phyloP scores from a whole-genome alignment of 2,888 invertebrate genomes.

The Clistopyga incitator region DNA sequence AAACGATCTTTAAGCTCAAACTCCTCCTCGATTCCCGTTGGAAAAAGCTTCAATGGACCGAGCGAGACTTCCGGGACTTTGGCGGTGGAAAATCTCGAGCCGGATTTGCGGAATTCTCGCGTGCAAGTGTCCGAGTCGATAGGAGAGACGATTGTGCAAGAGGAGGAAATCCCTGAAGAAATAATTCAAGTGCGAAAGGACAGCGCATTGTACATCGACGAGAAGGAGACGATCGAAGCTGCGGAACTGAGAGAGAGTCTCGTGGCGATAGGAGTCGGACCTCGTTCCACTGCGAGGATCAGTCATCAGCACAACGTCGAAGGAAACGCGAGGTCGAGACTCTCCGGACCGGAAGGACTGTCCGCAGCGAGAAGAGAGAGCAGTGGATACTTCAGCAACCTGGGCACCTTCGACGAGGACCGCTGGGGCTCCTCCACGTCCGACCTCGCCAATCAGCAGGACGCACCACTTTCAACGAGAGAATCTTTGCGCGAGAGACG shows the following conservation, averaged over 20 bases:
- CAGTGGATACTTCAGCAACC: slow-evolving; percentile 79
- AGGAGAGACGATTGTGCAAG: background rate
- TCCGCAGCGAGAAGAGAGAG: slow-evolving; percentile 76
- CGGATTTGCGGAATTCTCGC: slow-evolving; percentile 14
- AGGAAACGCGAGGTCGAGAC: slow-evolving; percentile 4
- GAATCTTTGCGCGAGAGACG: slow-evolving; percentile 69
- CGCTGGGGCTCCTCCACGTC: slow-evolving; percentile 70
- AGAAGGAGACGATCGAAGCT: slow-evolving; percentile 67
- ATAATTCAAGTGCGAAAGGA: slow-evolving; percentile 74
- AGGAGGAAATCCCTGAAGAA: slow-evolving; percentile 40
- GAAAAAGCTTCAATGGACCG: slow-evolving; percentile 4
- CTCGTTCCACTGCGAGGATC: background rate
- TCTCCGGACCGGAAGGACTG: slow-evolving; percentile 26
- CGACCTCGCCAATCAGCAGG: slow-evolving; percentile 43
- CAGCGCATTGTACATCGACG: slow-evolving; percentile 78
- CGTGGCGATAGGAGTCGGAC: background rate
- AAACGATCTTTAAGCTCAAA: background rate
- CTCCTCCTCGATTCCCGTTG: background rate
- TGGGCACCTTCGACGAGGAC: slow-evolving; percentile 80
- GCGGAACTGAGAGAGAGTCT: slow-evolving; percentile 67
- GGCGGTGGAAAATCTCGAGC: background rate
- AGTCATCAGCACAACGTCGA: slow-evolving; percentile 17
- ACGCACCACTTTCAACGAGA: slow-evolving; percentile 59
- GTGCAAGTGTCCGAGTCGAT: slow-evolving; percentile 16
- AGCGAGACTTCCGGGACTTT: slow-evolving; percentile 6